Conservation (phyloP, 2,888 invertebrate genomes). For the Mimas tiliae region DNA sequence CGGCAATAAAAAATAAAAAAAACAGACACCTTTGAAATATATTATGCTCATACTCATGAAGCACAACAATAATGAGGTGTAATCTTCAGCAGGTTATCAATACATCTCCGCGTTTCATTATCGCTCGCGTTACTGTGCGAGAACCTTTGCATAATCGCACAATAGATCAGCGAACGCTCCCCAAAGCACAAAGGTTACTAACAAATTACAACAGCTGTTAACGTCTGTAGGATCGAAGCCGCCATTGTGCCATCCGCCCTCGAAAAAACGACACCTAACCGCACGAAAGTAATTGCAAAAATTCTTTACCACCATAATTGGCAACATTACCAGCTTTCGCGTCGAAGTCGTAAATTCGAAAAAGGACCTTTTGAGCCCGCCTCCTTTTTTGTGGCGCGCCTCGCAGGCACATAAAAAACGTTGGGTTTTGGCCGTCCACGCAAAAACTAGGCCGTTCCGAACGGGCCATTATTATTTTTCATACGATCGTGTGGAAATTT, state of each 20-base stretch:
- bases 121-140: no score
- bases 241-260: conserved; percentile 52
- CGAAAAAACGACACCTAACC: conserved; percentile 53
- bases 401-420: conserved; percentile 52
- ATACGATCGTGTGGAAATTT: conserved; percentile 29
- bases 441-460: conserved; percentile 42
- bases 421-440: conserved; percentile 44
- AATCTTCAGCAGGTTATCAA: no score
- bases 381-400: conserved; percentile 60
- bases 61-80: no score
- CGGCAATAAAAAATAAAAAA: no score
- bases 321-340: conserved; percentile 63
- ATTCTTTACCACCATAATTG: conserved; percentile 65
- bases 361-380: conserved; percentile 61
- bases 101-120: no score
- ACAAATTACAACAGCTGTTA: conserved; percentile 57
- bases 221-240: conserved; percentile 44
- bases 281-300: conserved; percentile 57
- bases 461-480: conserved; percentile 39
- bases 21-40: no score
- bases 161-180: conserved; percentile 1
- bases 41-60: no score
- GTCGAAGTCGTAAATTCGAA: conserved; percentile 66
- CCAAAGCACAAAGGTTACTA: conserved; percentile 59
- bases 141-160: conserved; percentile 50